Evolutionary conservation across 2,797 vertebrate genomes (phyloP).

Genomic region (Cheracebus regulus): DNA sequence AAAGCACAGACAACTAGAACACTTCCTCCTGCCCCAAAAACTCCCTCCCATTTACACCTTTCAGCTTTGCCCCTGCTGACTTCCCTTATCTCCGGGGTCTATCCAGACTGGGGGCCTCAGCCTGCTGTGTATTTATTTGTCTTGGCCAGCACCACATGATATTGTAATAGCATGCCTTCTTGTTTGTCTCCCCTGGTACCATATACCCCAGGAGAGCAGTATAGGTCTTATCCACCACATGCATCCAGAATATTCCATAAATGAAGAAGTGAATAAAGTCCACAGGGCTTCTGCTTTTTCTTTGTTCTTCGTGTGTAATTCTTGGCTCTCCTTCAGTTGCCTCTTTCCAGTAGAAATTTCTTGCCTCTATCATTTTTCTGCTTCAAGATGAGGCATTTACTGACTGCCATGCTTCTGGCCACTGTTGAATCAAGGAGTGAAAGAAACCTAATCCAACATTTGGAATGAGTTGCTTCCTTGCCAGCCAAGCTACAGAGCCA

Average conservation of each 20-base stretch:
- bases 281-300: background rate
- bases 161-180: background rate
- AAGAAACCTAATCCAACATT: constrained; percentile 70
- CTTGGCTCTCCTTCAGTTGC: constrained; percentile 26
- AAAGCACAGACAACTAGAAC: background rate
- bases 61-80: background rate
- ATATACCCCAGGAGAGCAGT: background rate
- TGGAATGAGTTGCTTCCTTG: constrained; percentile 67
- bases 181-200: background rate
- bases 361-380: constrained; percentile 63
- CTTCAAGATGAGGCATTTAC: constrained; percentile 59
- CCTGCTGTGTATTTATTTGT: background rate
- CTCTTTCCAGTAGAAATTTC: constrained; percentile 52
- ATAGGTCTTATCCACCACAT: background rate
- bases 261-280: background rate
- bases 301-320: background rate
- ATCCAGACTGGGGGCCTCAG: background rate
- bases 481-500: constrained; percentile 69
- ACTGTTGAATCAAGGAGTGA: constrained; percentile 63
- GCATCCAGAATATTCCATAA: fast-evolving
- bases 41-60: background rate
- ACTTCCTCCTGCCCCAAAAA: background rate
- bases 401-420: constrained; percentile 64
- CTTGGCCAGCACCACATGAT: background rate
- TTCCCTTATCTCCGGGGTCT: background rate